Percentiles rank a stretch among this genome's conserved stretches.
These are phyloP conservation scores for Telmatochromis sp. DNA, from an alignment of 2,113 vertebrate genomes.

Conservation along the genomic window DNA sequence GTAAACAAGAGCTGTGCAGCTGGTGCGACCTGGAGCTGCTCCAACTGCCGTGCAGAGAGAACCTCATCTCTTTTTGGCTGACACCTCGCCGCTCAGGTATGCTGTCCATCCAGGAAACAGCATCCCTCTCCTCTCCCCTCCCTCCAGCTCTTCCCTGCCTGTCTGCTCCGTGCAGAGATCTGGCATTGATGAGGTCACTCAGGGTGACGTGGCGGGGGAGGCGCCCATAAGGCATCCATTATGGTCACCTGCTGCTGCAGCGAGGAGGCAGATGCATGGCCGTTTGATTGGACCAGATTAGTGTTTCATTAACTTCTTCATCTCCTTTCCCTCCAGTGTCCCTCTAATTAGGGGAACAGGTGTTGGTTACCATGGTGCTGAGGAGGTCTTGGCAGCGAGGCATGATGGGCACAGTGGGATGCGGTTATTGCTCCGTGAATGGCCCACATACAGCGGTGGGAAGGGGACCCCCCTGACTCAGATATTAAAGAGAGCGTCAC, in stretches of 20 bases:
- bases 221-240: conserved; percentile 39
- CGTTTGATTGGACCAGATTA: conserved; percentile 41
- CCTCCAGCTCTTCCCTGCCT: background rate
- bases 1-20: conserved; percentile 59
- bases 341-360: conserved; percentile 56
- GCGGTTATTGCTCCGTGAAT: conserved; percentile 14
- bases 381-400: conserved; percentile 45
- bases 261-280: conserved; percentile 3
- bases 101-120: conserved; percentile 16
- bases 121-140: background rate
- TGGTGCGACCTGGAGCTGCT: conserved; percentile 53
- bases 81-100: conserved; percentile 3
- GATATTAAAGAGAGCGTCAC: conserved; percentile 22
- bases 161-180: background rate
- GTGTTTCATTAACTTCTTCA: conserved; percentile 39
- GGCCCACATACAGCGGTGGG: background rate
- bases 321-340: conserved; percentile 34
- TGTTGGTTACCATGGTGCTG: conserved; percentile 35
- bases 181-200: conserved; percentile 28
- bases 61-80: conserved; percentile 45
- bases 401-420: conserved; percentile 28
- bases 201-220: conserved; percentile 22
- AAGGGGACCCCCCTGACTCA: background rate
- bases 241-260: conserved; percentile 8
- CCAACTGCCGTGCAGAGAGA: conserved; percentile 33